Evolutionary conservation across 2,888 invertebrate species (phyloP).

Genomic region (Orthonychiurus folsomi): DNA sequence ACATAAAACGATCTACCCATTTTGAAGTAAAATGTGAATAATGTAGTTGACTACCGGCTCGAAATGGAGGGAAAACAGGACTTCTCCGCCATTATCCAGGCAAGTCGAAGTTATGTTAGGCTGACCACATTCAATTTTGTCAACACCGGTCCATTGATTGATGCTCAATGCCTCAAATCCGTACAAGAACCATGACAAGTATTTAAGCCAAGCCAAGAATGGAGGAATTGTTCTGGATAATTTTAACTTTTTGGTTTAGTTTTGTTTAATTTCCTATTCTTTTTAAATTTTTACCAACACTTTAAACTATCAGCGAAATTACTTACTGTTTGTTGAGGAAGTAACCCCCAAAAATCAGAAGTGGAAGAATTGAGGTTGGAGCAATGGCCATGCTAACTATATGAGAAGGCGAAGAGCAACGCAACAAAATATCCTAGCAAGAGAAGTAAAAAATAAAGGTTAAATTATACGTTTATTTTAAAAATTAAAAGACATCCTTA

Average conservation of each 20-base stretch:
- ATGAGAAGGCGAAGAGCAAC: slow-evolving; percentile 55
- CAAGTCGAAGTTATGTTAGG: slow-evolving; percentile 68
- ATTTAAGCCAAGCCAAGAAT: slow-evolving; percentile 76
- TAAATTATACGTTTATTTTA: background rate
- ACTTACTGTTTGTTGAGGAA: slow-evolving; percentile 78
- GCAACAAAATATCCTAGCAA: too few relatives aligned
- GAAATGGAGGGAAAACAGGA: slow-evolving; percentile 70
- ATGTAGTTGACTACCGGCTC: slow-evolving; percentile 51
- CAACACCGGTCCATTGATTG: slow-evolving; percentile 79
- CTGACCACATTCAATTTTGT: slow-evolving; percentile 63
- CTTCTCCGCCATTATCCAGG: slow-evolving; percentile 64
- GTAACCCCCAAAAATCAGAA: slow-evolving; percentile 90
- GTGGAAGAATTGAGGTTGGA: slow-evolving; percentile 84
- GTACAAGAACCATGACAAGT: slow-evolving; percentile 85
- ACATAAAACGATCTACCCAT: slow-evolving; percentile 9
- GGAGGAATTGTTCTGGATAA: slow-evolving; percentile 63
- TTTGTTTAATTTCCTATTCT: background rate
- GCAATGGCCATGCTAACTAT: slow-evolving; percentile 68
- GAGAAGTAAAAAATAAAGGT: slow-evolving; percentile 12
- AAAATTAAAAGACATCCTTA: slow-evolving; percentile 45
- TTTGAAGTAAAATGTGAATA: background rate
- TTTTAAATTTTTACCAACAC: background rate
- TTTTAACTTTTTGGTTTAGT: background rate
- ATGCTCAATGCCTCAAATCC: slow-evolving; percentile 79
- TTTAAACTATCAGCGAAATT: background rate